Evolutionary conservation across 92 coral and sea anemone genomes (phyloP), one percentile per base, ranked within the genome.

Genomic region (Paramuricea clavata): DNA sequence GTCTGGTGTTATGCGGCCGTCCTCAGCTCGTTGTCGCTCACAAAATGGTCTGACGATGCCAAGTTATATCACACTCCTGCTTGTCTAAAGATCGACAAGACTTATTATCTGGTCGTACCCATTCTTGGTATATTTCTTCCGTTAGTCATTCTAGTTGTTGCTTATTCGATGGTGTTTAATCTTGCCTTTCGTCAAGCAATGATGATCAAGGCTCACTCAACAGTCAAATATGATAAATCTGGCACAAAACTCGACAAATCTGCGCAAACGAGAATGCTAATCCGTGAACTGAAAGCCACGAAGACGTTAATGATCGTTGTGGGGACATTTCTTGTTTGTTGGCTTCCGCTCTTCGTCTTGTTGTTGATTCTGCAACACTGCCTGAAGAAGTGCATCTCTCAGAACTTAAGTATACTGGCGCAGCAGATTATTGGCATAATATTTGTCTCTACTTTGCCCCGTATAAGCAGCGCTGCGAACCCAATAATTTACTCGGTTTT

Each of bases 251-350:
- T 89, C 13, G 87, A 78, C 2, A 92, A 96, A 73, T 84, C 93
- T 23, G 95, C 90, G 12, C 88, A 93, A 22, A 92, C 91, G 12
- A 94, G 95, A 16, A 93, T 98, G 7, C 89, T 97, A 74, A 72
- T 97, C 47, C 97, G 99, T 47, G 99, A 97, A 69, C 89, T 97
- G 0, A 97, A 97, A 83, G 99, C 99, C 41, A 97, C 99, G 19
- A 97, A 97, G 65, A 97, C 99, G 0, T 78, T 97, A 16, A 98
- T 98, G 16, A 93, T 97, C 22, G 98, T 97, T 17, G 94, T 97
- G 11, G 99, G 99, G 0, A 94, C 98, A 0, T 97, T 97, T 26
- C 92, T 97, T 9, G 49, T 97, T 6, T 97, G 99, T 43, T 97
- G 99, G 99, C 54, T 97, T 9, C 99, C 99, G 0, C 92, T 94